phyloP scores from a whole-genome alignment of 2,888 invertebrate species.

The Noctua pronuba region DNA sequence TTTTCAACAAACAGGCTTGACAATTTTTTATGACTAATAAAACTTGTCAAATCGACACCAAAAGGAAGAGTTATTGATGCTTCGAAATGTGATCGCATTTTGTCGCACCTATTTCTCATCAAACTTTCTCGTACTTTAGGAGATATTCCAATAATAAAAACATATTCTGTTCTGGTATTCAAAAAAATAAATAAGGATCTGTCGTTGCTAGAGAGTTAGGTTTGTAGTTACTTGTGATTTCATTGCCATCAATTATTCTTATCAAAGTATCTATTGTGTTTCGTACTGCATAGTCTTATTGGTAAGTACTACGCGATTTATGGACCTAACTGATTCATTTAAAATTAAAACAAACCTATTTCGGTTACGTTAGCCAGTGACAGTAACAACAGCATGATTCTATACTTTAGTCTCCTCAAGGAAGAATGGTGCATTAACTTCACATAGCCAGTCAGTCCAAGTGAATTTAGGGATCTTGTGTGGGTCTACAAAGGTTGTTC shows the following conservation, averaged over 20 bases:
- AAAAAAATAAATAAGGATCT: neutral
- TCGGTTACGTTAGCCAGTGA: neutral
- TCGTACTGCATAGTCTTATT: neutral
- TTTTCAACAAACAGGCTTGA: neutral
- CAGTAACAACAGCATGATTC: neutral
- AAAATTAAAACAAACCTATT: neutral
- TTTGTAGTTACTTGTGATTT: neutral
- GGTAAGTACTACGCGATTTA: neutral
- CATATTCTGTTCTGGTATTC: neutral
- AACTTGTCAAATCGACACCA: neutral
- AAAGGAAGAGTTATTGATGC: neutral
- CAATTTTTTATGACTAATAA: neutral
- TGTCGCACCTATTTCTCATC: neutral
- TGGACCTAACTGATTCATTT: neutral
- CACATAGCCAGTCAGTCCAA: neutral
- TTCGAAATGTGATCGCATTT: neutral
- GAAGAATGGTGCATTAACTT: neutral
- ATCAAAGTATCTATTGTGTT: neutral
- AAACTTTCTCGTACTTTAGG: neutral
- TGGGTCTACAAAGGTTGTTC: neutral
- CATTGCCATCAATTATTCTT: neutral
- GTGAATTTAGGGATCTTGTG: neutral
- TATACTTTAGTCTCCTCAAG: neutral
- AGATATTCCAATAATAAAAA: neutral
- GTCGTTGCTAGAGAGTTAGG: neutral